Conservation (phyloP, 2,113 vertebrate species). For the Callipepla californica region DNA sequence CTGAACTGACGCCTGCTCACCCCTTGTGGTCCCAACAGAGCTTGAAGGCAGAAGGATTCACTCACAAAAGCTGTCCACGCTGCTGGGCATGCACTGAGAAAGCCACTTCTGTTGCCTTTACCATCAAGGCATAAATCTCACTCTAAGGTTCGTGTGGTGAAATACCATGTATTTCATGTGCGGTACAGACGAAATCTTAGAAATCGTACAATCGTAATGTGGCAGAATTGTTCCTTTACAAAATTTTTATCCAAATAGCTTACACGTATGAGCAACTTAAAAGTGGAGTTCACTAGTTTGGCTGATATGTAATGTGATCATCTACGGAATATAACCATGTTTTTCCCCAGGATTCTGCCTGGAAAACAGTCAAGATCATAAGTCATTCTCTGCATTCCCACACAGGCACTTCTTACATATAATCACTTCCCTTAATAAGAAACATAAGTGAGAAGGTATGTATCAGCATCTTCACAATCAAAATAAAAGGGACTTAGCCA, state of each 20-base stretch:
- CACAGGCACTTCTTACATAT: not conserved
- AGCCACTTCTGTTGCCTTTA: not conserved
- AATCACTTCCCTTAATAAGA: not conserved
- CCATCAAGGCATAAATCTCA: not conserved
- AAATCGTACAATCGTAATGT: not conserved
- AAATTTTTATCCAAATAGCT: not conserved
- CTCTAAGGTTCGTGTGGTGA: not conserved
- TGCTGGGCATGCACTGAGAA: not conserved
- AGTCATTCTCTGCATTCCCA: not conserved
- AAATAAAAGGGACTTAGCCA: not conserved
- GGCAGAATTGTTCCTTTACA: not conserved
- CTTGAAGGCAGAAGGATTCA: not conserved
- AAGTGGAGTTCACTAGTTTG: not conserved
- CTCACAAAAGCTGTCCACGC: rapidly evolving
- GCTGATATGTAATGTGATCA: not conserved
- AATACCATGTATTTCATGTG: not conserved
- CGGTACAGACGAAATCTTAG: not conserved
- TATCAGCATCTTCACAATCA: not conserved
- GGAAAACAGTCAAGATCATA: not conserved
- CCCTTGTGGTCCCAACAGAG: not conserved
- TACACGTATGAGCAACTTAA: not conserved
- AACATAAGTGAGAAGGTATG: not conserved
- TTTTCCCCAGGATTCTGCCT: not conserved
- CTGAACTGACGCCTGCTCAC: rapidly evolving
- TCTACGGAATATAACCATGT: not conserved